Evolutionary conservation across 1,140 invertebrate species (phyloP), one percentile per base, ranked within the genome.

Genomic region (Zaprionus davidi): DNA sequence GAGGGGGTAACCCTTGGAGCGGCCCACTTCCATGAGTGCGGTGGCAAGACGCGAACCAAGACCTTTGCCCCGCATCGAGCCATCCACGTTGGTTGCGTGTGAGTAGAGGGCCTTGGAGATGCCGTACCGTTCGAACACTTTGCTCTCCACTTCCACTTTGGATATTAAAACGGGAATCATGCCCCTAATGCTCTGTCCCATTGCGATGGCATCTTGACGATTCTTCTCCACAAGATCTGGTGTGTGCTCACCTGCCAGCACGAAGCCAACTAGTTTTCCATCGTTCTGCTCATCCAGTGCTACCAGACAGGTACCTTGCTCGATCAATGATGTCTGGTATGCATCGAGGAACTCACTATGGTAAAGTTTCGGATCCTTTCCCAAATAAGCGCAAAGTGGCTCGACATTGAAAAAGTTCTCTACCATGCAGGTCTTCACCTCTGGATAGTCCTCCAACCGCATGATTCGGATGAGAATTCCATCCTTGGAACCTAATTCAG

Each of bases 11-110:
- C 79, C 78, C 38, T 63, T 56, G 3, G 53, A 36, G 20, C 72
- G 73, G 6, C 81, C 81, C 13, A 83, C 65, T 2, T 83, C 81
- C 69, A 82, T 82, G 3, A 83, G 49, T 15, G 76, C 66, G 4
- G 41, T 26, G 24, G 76, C 68, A 2, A 82, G 65, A 7, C 78
- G 71, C 1, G 65, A 15, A 3, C 76, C 81, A 2, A 83, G 24
- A 0, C 79, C 81, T 6, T 76, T 72, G 34, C 81, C 81, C 22
- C 81, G 63, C 66, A 79, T 79, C 0, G 79, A n/a, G 2, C 57
- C 49, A 53, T 49, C 63, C 28, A 82, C 80, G 46, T 53, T 72
- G 24, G 81, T 82, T 1, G 71, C 60, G 28, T 82, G 66, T 0
- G 81, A 83, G 36, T 82, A 77, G 34, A 83, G 57, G 0, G 56